Evolutionary conservation across 2,888 invertebrate species (phyloP).

Genomic region (Heliconius ismenius): DNA sequence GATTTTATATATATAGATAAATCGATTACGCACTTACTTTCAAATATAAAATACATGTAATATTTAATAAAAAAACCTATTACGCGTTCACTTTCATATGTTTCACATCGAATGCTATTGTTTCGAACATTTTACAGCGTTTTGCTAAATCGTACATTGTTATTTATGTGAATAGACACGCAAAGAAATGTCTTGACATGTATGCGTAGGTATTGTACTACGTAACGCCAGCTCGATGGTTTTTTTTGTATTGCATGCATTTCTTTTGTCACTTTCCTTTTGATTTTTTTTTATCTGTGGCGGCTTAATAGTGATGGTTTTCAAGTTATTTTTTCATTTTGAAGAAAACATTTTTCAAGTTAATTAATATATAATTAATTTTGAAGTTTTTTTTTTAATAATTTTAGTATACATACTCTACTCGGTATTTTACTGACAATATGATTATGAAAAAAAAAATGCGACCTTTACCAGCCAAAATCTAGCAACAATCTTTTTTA

Average conservation of each 20-base stretch:
- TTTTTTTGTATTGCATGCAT: not conserved
- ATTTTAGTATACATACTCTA: too few species aligned
- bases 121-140: slow-evolving; percentile 19
- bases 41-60: not conserved
- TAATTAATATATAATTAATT: too few species aligned
- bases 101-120: slow-evolving; percentile 30
- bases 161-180: slow-evolving; percentile 29
- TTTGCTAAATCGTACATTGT: slow-evolving; percentile 32
- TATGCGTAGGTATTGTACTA: not conserved
- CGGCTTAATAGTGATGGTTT: not conserved
- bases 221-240: not conserved
- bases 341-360: too few species aligned
- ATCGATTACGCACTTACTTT: slow-evolving; percentile 6
- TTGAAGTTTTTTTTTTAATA: too few species aligned
- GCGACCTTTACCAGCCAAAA: too few species aligned
- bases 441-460: too few species aligned
- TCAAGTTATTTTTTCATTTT: too few species aligned
- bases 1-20: too few species aligned
- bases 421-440: too few species aligned
- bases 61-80: slow-evolving; percentile 16
- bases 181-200: slow-evolving; percentile 23
- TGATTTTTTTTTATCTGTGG: not conserved
- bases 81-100: slow-evolving; percentile 26
- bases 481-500: too few species aligned
- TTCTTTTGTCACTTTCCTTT: slow-evolving; percentile 14